Evolutionary conservation across 1,140 invertebrate species (phyloP).

Genomic region (Dermatophagoides farinae): DNA sequence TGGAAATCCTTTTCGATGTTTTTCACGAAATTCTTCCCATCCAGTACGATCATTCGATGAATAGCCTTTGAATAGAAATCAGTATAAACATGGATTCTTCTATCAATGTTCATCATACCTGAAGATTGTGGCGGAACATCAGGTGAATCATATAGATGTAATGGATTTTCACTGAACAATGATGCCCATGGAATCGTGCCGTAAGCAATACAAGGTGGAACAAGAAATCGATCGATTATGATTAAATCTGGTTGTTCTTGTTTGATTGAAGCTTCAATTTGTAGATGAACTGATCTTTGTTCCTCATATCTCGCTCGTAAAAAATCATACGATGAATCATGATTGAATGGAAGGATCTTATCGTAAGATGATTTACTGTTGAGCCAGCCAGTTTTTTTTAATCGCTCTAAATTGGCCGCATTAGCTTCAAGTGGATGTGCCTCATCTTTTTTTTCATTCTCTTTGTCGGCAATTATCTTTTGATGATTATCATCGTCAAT

Average conservation of each 20-base stretch:
- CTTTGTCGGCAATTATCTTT: background rate
- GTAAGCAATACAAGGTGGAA: background rate
- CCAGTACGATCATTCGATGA: background rate
- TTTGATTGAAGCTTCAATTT: background rate
- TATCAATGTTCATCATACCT: background rate
- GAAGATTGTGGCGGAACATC: background rate
- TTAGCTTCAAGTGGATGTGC: background rate
- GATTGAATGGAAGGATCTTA: no score
- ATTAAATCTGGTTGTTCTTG: slow-evolving; percentile 8
- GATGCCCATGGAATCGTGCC: background rate
- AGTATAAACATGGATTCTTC: no score
- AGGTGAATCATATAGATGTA: background rate
- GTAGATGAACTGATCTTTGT: background rate
- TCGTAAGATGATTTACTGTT: background rate
- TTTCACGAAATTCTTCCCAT: background rate
- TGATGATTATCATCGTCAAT: background rate
- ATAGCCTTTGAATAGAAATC: background rate
- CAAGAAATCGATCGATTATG: slow-evolving; percentile 8
- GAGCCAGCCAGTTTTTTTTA: background rate
- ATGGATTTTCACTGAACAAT: slow-evolving; percentile 7
- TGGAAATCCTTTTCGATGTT: background rate
- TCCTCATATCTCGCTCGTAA: no score
- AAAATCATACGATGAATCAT: no score
- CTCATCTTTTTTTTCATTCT: background rate
- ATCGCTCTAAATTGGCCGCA: background rate